A percentile compares a stretch with the other conserved stretches of the same genome.
These are phyloP conservation scores for Drosophila bipectinata DNA, from an alignment of 1,140 invertebrate species.

Conservation along the genomic window DNA sequence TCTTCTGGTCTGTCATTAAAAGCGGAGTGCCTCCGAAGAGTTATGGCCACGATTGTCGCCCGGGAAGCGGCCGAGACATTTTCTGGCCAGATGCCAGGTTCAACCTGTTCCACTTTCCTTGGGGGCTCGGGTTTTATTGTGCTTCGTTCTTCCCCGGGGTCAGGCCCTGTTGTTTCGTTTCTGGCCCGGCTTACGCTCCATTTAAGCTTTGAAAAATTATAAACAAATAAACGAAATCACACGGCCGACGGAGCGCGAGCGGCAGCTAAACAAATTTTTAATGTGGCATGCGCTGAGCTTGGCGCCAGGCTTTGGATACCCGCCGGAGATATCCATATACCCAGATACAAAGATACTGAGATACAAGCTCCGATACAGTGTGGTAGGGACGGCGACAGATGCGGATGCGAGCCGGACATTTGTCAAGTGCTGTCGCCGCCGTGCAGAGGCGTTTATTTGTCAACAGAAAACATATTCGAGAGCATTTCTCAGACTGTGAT, in stretches of 20 bases:
- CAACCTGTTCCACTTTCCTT: slow-evolving; percentile 21
- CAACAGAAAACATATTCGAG: slow-evolving; percentile 64
- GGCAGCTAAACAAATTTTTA: slow-evolving; percentile 56
- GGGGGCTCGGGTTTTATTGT: background rate
- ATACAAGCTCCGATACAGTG: slow-evolving; percentile 9
- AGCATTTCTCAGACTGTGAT: slow-evolving; percentile 67
- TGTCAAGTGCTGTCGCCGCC: slow-evolving; percentile 62
- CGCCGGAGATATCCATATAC: slow-evolving; percentile 18
- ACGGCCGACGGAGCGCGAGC: slow-evolving; percentile 59
- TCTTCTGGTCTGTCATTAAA: slow-evolving; percentile 1
- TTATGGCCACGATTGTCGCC: slow-evolving; percentile 34
- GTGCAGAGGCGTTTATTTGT: slow-evolving; percentile 79
- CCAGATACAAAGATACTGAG: background rate
- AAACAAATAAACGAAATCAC: slow-evolving; percentile 77
- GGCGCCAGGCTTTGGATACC: slow-evolving; percentile 48
- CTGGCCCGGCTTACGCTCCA: slow-evolving; percentile 55
- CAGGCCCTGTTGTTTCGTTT: background rate
- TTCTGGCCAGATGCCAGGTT: slow-evolving; percentile 1
- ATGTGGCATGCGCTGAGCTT: slow-evolving; percentile 73
- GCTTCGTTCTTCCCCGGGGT: background rate
- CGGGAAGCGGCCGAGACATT: slow-evolving; percentile 14
- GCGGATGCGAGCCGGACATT: slow-evolving; percentile 69
- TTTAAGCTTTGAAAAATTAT: slow-evolving; percentile 80
- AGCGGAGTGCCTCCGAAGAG: slow-evolving; percentile 12
- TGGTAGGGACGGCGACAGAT: background rate